phyloP scores from a whole-genome alignment of 2,113 vertebrate species.

The Egretta garzetta region DNA sequence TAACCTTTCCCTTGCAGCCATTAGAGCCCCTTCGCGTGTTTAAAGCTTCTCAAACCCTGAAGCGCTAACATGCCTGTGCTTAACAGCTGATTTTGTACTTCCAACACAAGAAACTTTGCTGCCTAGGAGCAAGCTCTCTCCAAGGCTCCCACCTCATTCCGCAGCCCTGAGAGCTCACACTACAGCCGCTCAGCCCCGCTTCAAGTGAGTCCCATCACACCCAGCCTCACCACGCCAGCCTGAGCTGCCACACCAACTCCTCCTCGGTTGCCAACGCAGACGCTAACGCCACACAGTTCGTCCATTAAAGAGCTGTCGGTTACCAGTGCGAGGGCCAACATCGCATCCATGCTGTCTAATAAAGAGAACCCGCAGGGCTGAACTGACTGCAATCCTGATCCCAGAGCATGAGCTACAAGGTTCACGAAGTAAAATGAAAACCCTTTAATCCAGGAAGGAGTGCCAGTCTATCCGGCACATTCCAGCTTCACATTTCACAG shows the following conservation, averaged over 20 bases:
- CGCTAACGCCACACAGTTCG: rapidly evolving
- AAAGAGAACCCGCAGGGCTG: background rate
- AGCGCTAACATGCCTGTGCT: background rate
- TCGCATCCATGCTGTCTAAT: background rate
- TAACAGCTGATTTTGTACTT: background rate
- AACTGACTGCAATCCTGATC: background rate
- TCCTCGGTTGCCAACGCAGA: background rate
- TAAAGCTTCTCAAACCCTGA: background rate
- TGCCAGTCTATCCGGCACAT: background rate
- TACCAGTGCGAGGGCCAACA: background rate
- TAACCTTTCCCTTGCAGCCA: background rate
- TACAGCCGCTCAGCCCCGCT: background rate
- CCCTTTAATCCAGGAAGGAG: background rate
- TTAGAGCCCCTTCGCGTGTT: background rate
- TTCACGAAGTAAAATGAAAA: background rate
- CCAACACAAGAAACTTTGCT: background rate
- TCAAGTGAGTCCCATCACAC: background rate
- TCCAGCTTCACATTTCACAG: background rate
- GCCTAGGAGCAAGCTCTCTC: background rate
- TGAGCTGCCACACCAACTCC: background rate
- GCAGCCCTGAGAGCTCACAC: background rate
- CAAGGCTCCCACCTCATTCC: rapidly evolving
- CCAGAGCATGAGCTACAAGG: background rate
- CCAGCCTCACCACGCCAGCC: background rate
- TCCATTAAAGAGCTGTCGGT: background rate